Conservation (phyloP, 2,797 vertebrate species). For the Bradypodion pumilum region DNA sequence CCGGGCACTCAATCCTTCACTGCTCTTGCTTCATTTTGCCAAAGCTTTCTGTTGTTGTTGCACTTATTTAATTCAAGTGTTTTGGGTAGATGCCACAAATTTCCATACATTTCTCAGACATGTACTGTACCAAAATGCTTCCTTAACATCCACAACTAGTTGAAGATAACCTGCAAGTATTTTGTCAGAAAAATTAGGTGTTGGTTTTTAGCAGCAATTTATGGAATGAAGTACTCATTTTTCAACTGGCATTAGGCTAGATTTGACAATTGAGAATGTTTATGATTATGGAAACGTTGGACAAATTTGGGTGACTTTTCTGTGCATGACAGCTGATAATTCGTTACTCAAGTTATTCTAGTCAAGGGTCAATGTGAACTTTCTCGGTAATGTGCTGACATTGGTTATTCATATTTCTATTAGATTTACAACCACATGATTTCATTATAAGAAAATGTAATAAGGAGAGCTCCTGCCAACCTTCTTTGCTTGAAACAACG, state of each 20-base stretch:
- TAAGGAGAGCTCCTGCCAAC: conserved; percentile 62
- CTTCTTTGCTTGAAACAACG: conserved; percentile 65
- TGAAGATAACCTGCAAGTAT: conserved; percentile 6
- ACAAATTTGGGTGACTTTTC: conserved; percentile 13
- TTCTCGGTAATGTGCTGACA: conserved; percentile 70
- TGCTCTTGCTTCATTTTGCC: not conserved
- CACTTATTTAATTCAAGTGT: conserved; percentile 8
- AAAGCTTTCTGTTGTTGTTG: not conserved
- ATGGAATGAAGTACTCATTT: conserved; percentile 17
- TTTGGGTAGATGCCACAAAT: not conserved
- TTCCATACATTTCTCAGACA: rapidly evolving
- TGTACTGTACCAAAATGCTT: not conserved
- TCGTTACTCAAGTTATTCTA: conserved; percentile 58
- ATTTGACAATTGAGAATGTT: conserved; percentile 35
- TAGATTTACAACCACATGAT: conserved; percentile 77
- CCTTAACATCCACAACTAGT: not conserved
- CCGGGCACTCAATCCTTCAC: not conserved
- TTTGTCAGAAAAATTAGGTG: conserved; percentile 16
- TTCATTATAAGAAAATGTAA: conserved; percentile 71
- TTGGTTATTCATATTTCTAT: conserved; percentile 70
- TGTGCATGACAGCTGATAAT: conserved; percentile 59
- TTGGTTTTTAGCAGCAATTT: not conserved
- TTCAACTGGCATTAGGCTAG: conserved; percentile 33
- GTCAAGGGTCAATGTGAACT: conserved; percentile 42
- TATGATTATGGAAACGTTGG: conserved; percentile 33